phyloP scores from a whole-genome alignment of 2,888 invertebrate genomes.

The Empis stercorea region DNA sequence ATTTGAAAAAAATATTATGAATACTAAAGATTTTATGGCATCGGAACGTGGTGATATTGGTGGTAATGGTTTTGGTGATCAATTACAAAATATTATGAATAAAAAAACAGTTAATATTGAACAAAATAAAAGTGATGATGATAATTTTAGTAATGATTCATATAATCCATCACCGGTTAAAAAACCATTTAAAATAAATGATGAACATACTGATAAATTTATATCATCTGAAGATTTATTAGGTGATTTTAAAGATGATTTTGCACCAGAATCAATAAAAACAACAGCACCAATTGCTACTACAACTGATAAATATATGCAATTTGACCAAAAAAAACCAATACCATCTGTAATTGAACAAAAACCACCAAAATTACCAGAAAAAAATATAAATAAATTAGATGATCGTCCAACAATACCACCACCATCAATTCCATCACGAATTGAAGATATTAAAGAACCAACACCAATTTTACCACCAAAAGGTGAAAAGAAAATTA shows the following conservation, averaged over 20 bases:
- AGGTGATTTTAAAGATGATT: conserved; percentile 24
- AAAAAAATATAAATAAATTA: conserved; percentile 18
- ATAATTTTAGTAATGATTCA: neutral
- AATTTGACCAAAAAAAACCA: neutral
- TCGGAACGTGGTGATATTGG: conserved; percentile 3
- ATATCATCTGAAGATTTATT: conserved; percentile 35
- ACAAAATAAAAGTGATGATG: neutral
- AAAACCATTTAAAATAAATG: conserved; percentile 1
- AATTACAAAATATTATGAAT: too few species aligned
- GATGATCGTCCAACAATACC: conserved; percentile 8
- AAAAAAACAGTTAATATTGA: neutral
- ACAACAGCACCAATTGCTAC: conserved; percentile 3
- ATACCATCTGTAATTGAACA: conserved; percentile 3
- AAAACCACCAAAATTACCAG: conserved; percentile 11
- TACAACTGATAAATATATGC: too few species aligned
- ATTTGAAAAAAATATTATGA: conserved; percentile 7
- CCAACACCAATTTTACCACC: conserved; percentile 13
- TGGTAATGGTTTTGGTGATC: too few species aligned
- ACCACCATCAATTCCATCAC: neutral
- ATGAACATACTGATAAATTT: conserved; percentile 25
- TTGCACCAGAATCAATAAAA: neutral
- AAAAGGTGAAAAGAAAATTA: conserved; percentile 6
- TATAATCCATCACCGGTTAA: conserved; percentile 4
- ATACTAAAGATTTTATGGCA: conserved; percentile 10
- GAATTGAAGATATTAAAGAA: conserved; percentile 10